phyloP scores from a whole-genome alignment of 2,797 vertebrate species.

The Chrosomus eos region DNA sequence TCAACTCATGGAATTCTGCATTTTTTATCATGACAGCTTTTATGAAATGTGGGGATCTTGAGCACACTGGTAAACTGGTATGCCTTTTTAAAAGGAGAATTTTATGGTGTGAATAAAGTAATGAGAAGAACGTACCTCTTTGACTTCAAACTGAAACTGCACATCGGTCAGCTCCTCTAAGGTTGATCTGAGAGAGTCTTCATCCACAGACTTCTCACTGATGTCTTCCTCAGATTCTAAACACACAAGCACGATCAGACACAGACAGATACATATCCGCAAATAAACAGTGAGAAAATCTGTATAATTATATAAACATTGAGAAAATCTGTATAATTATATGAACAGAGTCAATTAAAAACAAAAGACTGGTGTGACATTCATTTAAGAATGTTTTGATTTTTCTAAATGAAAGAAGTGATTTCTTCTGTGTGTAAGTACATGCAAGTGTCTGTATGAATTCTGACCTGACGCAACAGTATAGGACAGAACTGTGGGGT shows the following conservation, averaged over 20 bases:
- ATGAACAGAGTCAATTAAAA: not conserved
- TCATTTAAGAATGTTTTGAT: not conserved
- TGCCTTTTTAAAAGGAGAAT: not conserved
- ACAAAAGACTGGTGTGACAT: not conserved
- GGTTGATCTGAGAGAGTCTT: slow-evolving; percentile 64
- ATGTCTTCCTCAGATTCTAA: slow-evolving; percentile 90
- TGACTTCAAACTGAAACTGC: slow-evolving; percentile 91
- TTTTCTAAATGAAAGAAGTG: not conserved
- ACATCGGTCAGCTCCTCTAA: slow-evolving; percentile 87
- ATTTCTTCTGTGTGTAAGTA: not conserved
- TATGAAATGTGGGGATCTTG: not conserved
- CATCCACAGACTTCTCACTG: slow-evolving; percentile 77
- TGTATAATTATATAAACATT: no score
- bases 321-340: no score
- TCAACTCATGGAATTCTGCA: not conserved
- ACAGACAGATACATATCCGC: not conserved
- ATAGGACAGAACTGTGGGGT: slow-evolving; percentile 73
- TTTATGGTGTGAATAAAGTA: not conserved
- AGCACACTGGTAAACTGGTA: not conserved
- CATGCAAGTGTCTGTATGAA: not conserved
- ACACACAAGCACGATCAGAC: slow-evolving; percentile 8
- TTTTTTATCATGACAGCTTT: not conserved
- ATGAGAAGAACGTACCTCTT: slow-evolving; percentile 74
- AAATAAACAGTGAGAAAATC: not conserved
- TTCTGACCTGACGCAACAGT: slow-evolving; percentile 82